These are phyloP conservation scores for Lepus townsendii DNA, from an alignment of 2,797 vertebrate species.

Conservation along the genomic window DNA sequence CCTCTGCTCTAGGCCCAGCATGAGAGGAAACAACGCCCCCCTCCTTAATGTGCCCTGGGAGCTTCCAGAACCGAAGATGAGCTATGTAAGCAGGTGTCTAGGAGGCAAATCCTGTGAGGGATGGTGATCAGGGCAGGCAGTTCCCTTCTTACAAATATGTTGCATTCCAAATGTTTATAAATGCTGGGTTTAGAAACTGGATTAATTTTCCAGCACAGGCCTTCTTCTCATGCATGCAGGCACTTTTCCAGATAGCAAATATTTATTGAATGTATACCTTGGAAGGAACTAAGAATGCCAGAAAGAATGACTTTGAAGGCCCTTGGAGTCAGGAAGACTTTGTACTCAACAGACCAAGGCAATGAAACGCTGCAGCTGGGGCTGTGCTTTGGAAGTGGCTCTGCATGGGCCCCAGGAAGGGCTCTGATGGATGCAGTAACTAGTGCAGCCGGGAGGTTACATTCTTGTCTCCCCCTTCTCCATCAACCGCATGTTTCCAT, in stretches of 20 bases:
- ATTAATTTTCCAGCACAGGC: not conserved
- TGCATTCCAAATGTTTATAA: conserved; percentile 47
- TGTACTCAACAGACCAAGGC: not conserved
- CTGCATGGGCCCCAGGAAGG: not conserved
- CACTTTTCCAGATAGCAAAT: conserved; percentile 29
- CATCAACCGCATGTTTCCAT: not conserved
- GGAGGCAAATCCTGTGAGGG: not conserved
- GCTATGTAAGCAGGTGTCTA: too few relatives aligned
- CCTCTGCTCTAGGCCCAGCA: not conserved
- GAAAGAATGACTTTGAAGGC: not conserved
- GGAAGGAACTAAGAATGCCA: not conserved
- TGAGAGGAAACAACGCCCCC: not conserved
- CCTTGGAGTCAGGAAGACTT: not conserved
- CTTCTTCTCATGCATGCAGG: not conserved
- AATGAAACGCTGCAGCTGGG: not conserved
- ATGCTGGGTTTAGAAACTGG: conserved; percentile 33
- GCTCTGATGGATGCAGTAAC: too few relatives aligned
- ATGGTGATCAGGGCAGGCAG: not conserved
- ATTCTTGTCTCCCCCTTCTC: not conserved
- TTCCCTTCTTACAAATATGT: not conserved
- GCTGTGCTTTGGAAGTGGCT: not conserved
- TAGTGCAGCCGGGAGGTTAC: not conserved
- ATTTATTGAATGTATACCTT: not conserved
- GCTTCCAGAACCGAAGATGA: not conserved
- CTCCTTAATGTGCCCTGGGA: not conserved